Percentiles rank a stretch among this genome's conserved stretches.
phyloP scores from a whole-genome alignment of 2,888 invertebrate genomes.

The Apotomis betuletana region DNA sequence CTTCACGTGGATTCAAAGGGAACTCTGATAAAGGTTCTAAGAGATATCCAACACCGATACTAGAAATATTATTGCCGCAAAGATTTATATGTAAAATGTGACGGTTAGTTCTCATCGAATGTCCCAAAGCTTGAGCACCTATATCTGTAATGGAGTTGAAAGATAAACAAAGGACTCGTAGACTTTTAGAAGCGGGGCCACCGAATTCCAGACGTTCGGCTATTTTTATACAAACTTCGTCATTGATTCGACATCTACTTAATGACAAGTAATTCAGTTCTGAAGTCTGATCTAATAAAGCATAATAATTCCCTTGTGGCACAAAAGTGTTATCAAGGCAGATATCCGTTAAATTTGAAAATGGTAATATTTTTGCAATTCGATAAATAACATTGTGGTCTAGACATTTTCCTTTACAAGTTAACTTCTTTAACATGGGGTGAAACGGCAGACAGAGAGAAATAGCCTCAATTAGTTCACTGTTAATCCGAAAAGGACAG shows the following conservation, averaged over 20 bases:
- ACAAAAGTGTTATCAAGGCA: conserved; percentile 59
- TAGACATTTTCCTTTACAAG: conserved; percentile 51
- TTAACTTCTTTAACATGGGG: conserved; percentile 51
- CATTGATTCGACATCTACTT: conserved; percentile 58
- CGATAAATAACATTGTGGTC: conserved; percentile 50
- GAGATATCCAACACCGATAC: conserved; percentile 55
- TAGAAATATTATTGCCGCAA: conserved; percentile 59
- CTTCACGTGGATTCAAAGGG: conserved; percentile 52
- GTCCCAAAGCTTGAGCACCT: conserved; percentile 55
- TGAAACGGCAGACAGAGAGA: conserved; percentile 60
- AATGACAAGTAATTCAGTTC: conserved; percentile 60
- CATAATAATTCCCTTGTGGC: conserved; percentile 55
- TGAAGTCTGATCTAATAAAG: conserved; percentile 54
- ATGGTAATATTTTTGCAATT: conserved; percentile 56
- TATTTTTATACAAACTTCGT: conserved; percentile 53
- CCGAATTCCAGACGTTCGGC: conserved; percentile 49
- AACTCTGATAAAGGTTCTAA: conserved; percentile 56
- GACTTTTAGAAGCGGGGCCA: conserved; percentile 47
- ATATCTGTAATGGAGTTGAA: conserved; percentile 59
- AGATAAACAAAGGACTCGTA: conserved; percentile 57
- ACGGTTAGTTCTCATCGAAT: conserved; percentile 59
- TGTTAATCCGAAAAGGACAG: conserved; percentile 46
- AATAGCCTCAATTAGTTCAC: conserved; percentile 56
- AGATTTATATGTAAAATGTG: conserved; percentile 60
- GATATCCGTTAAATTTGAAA: conserved; percentile 62